These are phyloP conservation scores for Diploscapter pachys DNA, from an alignment of 1,140 invertebrate species.

Conservation along the genomic window DNA sequence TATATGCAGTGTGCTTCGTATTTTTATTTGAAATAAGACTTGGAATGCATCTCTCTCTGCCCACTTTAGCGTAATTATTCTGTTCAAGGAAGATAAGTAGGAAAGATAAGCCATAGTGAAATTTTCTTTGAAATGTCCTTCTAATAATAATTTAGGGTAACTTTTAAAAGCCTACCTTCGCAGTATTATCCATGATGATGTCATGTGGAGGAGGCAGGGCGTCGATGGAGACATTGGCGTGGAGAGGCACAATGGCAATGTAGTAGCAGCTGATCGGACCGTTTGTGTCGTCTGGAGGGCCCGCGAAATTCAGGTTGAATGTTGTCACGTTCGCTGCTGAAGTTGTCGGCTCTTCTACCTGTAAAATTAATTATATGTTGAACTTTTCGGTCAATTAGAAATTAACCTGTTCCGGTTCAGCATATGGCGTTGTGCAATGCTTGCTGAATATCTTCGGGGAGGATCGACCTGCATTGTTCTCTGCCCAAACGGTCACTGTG, in stretches of 20 bases:
- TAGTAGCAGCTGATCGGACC: constrained; percentile 58
- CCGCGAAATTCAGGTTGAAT: constrained; percentile 45
- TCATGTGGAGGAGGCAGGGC: constrained; percentile 41
- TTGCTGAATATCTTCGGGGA: constrained; percentile 37
- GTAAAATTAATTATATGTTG: constrained; percentile 2
- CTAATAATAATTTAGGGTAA: no score
- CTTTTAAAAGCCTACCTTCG: constrained; percentile 35
- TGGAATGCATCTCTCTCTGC: no score
- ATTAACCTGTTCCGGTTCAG: constrained; percentile 45
- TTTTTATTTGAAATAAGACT: no score
- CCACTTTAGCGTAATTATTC: no score
- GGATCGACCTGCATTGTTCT: constrained; percentile 53
- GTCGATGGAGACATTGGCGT: constrained; percentile 48
- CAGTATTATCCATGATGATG: constrained; percentile 50
- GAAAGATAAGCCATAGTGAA: no score
- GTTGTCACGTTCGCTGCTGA: constrained; percentile 35
- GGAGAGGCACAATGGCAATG: constrained; percentile 52
- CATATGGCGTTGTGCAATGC: constrained; percentile 55
- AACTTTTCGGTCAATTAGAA: background rate
- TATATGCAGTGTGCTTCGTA: no score
- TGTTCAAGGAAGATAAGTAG: no score
- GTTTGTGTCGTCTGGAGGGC: constrained; percentile 49
- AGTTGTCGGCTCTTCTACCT: constrained; percentile 25
- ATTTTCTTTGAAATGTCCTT: no score
- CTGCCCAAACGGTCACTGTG: constrained; percentile 55